phyloP scores from a whole-genome alignment of 2,113 vertebrate species.

The Toxostoma redivivum region DNA sequence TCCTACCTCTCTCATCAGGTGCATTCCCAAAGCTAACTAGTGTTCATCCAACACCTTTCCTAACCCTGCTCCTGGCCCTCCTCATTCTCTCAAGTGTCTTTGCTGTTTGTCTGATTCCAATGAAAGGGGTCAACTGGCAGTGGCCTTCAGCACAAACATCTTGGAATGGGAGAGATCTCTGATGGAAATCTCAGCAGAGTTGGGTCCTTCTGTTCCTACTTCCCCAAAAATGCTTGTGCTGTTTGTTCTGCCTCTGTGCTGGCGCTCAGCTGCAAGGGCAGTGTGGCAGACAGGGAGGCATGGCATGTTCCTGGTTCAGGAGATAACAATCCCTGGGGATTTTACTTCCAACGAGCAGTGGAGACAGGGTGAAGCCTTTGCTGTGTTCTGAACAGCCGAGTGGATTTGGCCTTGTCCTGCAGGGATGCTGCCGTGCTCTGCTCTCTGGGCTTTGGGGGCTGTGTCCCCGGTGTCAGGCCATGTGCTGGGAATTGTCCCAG shows the following conservation, averaged over 20 bases:
- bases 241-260: not conserved
- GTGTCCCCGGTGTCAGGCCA: rapidly evolving
- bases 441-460: not conserved
- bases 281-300: not conserved
- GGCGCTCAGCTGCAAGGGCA: rapidly evolving
- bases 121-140: not conserved
- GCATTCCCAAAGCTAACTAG: not conserved
- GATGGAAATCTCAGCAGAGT: not conserved
- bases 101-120: not conserved
- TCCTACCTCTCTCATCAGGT: not conserved
- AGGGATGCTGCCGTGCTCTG: not conserved
- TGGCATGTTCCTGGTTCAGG: not conserved
- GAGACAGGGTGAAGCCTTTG: not conserved
- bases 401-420: not conserved
- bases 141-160: not conserved
- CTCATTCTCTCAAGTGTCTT: not conserved
- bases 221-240: not conserved
- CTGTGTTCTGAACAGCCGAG: rapidly evolving
- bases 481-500: not conserved
- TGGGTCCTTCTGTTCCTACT: not conserved
- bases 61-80: not conserved
- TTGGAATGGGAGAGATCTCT: not conserved
- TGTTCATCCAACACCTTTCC: not conserved
- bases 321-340: not conserved
- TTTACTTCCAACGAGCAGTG: not conserved